phyloP scores from a whole-genome alignment of 1,140 invertebrate species.

The Heliothis subflexa region DNA sequence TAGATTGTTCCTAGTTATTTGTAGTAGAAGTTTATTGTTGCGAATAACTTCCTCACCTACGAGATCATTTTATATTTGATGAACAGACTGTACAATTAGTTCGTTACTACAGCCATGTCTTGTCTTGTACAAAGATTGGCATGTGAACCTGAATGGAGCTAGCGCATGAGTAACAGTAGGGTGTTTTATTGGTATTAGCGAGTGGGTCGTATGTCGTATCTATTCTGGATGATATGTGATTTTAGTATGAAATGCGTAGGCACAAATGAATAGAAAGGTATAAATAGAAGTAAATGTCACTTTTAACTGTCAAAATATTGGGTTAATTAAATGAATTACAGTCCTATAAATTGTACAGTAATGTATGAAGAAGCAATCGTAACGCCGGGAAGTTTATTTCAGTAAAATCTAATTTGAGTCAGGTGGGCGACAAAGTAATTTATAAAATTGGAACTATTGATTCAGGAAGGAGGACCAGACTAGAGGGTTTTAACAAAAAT shows the following conservation, averaged over 20 bases:
- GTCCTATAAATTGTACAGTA: not conserved
- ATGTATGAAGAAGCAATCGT: not conserved
- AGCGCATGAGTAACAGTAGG: too few relatives aligned
- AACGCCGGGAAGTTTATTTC: not conserved
- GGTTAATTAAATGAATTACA: not conserved
- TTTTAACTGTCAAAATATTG: not conserved
- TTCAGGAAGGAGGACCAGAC: not conserved
- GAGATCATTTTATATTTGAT: too few relatives aligned
- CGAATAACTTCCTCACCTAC: not conserved
- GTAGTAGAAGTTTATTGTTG: not conserved
- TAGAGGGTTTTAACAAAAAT: conserved; percentile 42
- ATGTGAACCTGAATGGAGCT: too few relatives aligned
- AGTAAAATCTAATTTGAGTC: conserved; percentile 21
- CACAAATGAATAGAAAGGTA: too few relatives aligned
- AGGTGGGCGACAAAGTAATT: conserved; percentile 12
- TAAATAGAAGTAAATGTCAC: too few relatives aligned
- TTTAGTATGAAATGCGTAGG: too few relatives aligned
- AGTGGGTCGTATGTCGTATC: too few relatives aligned
- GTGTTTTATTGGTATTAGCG: too few relatives aligned
- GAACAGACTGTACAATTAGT: too few relatives aligned
- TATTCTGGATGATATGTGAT: too few relatives aligned
- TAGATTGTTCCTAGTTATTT: conserved; percentile 22
- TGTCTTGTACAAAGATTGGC: too few relatives aligned
- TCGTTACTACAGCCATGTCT: too few relatives aligned
- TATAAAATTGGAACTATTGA: conserved; percentile 32